Percentiles rank a stretch among this genome's conserved stretches.
These are phyloP conservation scores for Hystrix brachyura DNA, from an alignment of 2,113 vertebrate genomes.

Conservation along the genomic window DNA sequence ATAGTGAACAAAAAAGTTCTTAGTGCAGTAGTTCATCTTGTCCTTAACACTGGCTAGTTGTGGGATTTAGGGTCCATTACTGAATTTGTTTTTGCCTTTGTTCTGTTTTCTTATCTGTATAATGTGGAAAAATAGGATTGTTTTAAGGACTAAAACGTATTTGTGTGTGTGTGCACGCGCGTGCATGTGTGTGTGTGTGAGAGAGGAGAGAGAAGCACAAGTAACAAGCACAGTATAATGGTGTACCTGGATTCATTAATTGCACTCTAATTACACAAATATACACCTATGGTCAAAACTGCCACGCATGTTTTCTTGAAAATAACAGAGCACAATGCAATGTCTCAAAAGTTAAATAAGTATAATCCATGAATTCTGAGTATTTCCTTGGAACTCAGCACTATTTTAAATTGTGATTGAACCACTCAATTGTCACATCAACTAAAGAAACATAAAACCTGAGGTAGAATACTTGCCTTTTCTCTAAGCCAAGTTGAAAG, in stretches of 20 bases:
- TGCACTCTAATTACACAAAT: not conserved
- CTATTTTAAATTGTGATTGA: not conserved
- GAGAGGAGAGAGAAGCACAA: not conserved
- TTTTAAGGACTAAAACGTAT: not conserved
- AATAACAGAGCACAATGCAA: not conserved
- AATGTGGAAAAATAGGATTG: not conserved
- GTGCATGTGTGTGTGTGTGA: fast-evolving
- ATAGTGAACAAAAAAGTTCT: not conserved
- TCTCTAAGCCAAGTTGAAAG: not conserved
- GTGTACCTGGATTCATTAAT: not conserved
- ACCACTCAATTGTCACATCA: not conserved
- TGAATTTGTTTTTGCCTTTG: not conserved
- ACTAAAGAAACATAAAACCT: not conserved
- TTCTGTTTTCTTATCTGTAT: not conserved
- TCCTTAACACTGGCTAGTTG: not conserved
- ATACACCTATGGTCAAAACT: slow-evolving; percentile 40
- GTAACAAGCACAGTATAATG: not conserved
- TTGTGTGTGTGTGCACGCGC: not conserved
- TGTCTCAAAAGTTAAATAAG: not conserved
- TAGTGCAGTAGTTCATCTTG: not conserved
- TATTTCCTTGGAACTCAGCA: not conserved
- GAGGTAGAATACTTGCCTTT: not conserved
- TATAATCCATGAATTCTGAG: not conserved
- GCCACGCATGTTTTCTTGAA: slow-evolving; percentile 62
- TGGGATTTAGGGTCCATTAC: fast-evolving